These are phyloP conservation scores for Salarias fasciatus DNA, from an alignment of 2,797 vertebrate species.

Conservation along the genomic window DNA sequence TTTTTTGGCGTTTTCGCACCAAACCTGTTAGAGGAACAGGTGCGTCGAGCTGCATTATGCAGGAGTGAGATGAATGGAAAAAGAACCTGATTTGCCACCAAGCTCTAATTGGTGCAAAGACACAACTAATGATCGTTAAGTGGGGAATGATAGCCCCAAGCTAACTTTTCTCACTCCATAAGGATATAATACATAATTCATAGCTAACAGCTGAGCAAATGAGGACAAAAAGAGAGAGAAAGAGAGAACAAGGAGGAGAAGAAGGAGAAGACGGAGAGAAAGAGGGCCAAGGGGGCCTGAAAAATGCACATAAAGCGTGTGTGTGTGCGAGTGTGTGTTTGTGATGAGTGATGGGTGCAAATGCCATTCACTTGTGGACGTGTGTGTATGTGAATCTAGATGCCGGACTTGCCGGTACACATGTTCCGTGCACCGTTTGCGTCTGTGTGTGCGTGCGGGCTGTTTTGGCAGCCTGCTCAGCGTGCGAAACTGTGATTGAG, in stretches of 20 bases:
- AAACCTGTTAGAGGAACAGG: constrained; percentile 48
- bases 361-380: constrained; percentile 33
- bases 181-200: constrained; percentile 81
- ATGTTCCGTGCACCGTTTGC: not conserved
- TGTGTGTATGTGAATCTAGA: constrained; percentile 33
- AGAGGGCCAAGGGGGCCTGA: constrained; percentile 28
- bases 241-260: constrained; percentile 19
- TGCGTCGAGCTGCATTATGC: constrained; percentile 67
- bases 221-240: constrained; percentile 64
- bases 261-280: constrained; percentile 39
- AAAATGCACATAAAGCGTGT: constrained; percentile 9
- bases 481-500: constrained; percentile 71
- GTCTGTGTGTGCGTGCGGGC: not conserved
- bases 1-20: not conserved
- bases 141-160: constrained; percentile 72
- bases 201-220: constrained; percentile 76
- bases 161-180: constrained; percentile 80
- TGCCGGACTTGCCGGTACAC: constrained; percentile 28
- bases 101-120: constrained; percentile 76
- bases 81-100: constrained; percentile 66
- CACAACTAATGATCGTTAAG: constrained; percentile 79
- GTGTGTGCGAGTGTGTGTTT: constrained; percentile 15
- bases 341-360: constrained; percentile 34
- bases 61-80: constrained; percentile 50
- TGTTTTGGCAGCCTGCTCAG: constrained; percentile 52